phyloP scores from a whole-genome alignment of 1,140 invertebrate genomes.

The Nylanderia fulva region DNA sequence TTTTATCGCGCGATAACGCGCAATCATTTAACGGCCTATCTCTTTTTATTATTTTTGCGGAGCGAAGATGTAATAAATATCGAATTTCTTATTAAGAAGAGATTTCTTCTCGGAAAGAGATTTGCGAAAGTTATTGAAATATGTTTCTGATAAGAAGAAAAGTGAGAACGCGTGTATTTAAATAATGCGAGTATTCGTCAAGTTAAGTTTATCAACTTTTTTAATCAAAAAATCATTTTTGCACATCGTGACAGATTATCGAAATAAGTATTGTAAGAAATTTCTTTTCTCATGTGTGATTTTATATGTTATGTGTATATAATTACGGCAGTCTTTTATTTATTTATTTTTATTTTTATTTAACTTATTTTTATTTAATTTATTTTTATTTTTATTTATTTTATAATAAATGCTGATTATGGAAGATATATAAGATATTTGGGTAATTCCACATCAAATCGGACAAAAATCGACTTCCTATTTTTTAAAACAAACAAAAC shows the following conservation, averaged over 20 bases:
- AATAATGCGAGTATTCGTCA: not conserved
- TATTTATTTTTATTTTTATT: too few relatives aligned
- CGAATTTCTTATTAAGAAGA: not conserved
- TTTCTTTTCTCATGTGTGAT: too few relatives aligned
- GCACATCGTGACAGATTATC: not conserved
- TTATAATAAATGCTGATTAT: too few relatives aligned
- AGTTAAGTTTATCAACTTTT: slow-evolving; percentile 5
- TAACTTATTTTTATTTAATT: too few relatives aligned
- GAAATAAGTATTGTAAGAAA: too few relatives aligned
- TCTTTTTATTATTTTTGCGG: not conserved
- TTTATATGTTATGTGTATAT: too few relatives aligned
- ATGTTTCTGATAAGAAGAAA: not conserved
- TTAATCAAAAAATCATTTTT: not conserved
- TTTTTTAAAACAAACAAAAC: too few relatives aligned
- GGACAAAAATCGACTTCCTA: too few relatives aligned
- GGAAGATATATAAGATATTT: too few relatives aligned
- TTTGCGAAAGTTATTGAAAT: not conserved
- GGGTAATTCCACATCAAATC: too few relatives aligned
- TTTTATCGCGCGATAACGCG: not conserved
- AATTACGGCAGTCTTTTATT: too few relatives aligned
- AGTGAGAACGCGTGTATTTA: not conserved
- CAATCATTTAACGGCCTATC: not conserved
- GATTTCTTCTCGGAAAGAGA: not conserved
- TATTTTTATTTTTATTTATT: too few relatives aligned
- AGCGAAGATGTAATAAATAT: not conserved